phyloP scores from a whole-genome alignment of 2,113 vertebrate species.

The Apus apus region DNA sequence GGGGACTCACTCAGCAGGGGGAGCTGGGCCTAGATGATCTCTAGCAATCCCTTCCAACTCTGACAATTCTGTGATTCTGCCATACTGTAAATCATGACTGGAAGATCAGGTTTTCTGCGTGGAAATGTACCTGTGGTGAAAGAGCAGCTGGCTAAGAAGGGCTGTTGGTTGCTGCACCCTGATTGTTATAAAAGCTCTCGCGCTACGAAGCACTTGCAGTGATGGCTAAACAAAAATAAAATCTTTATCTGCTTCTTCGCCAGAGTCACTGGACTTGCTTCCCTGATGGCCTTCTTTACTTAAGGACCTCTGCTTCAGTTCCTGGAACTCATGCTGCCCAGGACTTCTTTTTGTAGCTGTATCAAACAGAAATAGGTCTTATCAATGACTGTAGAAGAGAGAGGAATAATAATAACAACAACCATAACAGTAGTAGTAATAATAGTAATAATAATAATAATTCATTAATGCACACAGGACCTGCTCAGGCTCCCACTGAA shows the following conservation, averaged over 20 bases:
- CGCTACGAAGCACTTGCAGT: background rate
- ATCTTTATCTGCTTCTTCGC: conserved; percentile 89
- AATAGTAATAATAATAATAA: background rate
- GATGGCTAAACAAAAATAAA: conserved; percentile 88
- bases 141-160: conserved; percentile 51
- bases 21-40: too few species aligned
- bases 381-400: background rate
- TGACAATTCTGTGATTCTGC: too few species aligned
- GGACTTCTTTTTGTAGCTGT: conserved; percentile 76
- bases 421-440: too few species aligned
- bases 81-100: background rate
- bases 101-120: conserved; percentile 27
- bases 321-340: conserved; percentile 77
- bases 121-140: conserved; percentile 33
- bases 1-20: background rate
- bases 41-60: too few species aligned
- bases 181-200: conserved; percentile 37
- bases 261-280: conserved; percentile 87
- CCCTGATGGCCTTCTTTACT: conserved; percentile 80
- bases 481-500: background rate
- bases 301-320: conserved; percentile 78
- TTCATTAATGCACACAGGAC: background rate
- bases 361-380: conserved; percentile 52
- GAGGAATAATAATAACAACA: background rate
- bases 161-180: conserved; percentile 43